phyloP scores from a whole-genome alignment of 2,113 vertebrate genomes.

The Coregonus clupeaformis region DNA sequence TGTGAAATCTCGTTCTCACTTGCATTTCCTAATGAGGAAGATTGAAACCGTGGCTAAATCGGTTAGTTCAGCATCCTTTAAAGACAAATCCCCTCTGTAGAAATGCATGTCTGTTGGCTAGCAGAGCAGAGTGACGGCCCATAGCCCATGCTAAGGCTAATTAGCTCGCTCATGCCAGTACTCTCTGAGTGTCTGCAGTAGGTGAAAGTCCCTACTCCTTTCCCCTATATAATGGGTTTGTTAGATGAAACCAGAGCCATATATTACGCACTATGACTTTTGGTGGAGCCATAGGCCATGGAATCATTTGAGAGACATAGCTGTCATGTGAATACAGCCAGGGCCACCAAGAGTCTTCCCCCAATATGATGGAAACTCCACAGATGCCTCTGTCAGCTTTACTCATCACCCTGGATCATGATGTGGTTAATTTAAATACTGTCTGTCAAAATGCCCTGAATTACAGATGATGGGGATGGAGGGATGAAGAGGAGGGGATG shows the following conservation, averaged over 20 bases:
- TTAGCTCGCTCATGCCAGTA: constrained; percentile 60
- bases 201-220: constrained; percentile 3
- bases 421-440: constrained; percentile 61
- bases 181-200: constrained; percentile 48
- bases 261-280: too few species aligned
- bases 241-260: too few species aligned
- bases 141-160: constrained; percentile 60
- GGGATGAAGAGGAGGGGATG: neutral
- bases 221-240: too few species aligned
- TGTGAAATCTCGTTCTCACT: too few species aligned
- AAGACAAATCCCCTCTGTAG: neutral
- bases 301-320: neutral
- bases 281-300: too few species aligned
- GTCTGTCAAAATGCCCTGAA: constrained; percentile 62
- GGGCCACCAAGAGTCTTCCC: too few species aligned
- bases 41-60: too few species aligned
- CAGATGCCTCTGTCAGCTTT: constrained; percentile 52
- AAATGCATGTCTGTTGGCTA: neutral
- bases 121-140: constrained; percentile 47
- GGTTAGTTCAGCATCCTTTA: neutral
- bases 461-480: constrained; percentile 35
- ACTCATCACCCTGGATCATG: constrained; percentile 42
- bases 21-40: too few species aligned
- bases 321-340: neutral
- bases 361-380: too few species aligned